phyloP scores from a whole-genome alignment of 2,888 invertebrate species.

The Poecilus cupreus region DNA sequence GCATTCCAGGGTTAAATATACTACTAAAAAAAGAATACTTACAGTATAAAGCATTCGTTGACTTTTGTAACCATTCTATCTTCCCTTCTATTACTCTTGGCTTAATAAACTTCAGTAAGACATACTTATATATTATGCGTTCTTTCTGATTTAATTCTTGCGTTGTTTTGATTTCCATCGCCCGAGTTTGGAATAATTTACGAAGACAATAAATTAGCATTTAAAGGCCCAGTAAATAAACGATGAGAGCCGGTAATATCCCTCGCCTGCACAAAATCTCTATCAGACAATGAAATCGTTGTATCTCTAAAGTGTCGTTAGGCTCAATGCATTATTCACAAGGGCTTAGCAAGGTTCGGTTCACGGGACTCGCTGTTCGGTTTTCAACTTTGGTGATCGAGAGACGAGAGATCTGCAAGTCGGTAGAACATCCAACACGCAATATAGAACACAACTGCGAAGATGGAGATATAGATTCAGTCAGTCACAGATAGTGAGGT shows the following conservation, averaged over 20 bases:
- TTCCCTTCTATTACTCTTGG: no score
- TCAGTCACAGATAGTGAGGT: not conserved
- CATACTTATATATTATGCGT: no score
- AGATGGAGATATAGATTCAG: not conserved
- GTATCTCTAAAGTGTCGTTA: slow-evolving; percentile 50
- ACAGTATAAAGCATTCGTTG: no score
- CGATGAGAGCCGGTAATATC: slow-evolving; percentile 37
- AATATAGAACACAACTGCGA: not conserved
- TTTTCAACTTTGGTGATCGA: not conserved
- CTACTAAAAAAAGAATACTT: no score
- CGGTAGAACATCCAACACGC: not conserved
- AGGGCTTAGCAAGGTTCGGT: slow-evolving; percentile 17
- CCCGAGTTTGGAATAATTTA: not conserved
- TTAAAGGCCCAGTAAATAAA: slow-evolving; percentile 39
- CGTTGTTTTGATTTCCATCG: not conserved
- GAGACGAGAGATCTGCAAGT: not conserved
- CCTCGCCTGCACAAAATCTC: slow-evolving; percentile 26
- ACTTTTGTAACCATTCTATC: no score
- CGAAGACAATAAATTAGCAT: slow-evolving; percentile 39
- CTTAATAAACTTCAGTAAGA: no score
- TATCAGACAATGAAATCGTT: slow-evolving; percentile 51
- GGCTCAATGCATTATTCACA: slow-evolving; percentile 50
- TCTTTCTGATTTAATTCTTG: not conserved
- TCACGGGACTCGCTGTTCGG: not conserved
- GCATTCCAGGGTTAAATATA: no score